Conservation (phyloP, 2,113 vertebrate species). For the Eclectus roratus region DNA sequence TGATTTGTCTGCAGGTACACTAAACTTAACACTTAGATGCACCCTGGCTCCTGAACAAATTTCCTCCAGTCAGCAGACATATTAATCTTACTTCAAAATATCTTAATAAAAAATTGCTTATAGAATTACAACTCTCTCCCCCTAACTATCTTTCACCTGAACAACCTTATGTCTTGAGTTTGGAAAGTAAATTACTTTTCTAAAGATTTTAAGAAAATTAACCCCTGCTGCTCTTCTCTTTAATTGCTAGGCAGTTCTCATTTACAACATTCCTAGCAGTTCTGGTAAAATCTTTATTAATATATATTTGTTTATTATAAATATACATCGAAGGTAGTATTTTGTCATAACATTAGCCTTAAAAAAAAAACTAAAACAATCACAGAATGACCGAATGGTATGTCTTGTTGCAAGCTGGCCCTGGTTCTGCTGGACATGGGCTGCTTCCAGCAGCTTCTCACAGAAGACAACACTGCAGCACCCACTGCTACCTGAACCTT, state of each 20-base stretch:
- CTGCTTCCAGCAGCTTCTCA: not conserved
- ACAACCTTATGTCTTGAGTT: not conserved
- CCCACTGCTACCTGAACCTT: not conserved
- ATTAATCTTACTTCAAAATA: not conserved
- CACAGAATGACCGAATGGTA: not conserved
- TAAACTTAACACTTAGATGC: not conserved
- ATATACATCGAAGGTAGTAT: not conserved
- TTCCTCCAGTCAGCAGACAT: not conserved
- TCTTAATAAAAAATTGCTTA: not conserved
- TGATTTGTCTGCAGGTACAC: not conserved
- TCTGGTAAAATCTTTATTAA: not conserved
- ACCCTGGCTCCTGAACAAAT: not conserved
- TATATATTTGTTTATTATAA: too few species aligned
- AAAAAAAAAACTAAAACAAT: not conserved
- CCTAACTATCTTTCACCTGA: not conserved
- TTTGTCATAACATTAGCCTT: not conserved
- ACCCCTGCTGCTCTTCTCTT: not conserved
- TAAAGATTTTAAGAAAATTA: not conserved
- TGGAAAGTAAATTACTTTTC: not conserved
- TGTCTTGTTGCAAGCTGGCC: rapidly evolving
- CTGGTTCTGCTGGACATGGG: rapidly evolving
- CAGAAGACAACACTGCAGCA: not conserved
- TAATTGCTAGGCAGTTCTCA: not conserved
- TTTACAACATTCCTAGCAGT: not conserved
- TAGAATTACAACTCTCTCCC: not conserved